A percentile compares a stretch with the other conserved stretches of the same genome.
Conservation (phyloP, 2,797 vertebrate species). For the Varecia variegata region DNA sequence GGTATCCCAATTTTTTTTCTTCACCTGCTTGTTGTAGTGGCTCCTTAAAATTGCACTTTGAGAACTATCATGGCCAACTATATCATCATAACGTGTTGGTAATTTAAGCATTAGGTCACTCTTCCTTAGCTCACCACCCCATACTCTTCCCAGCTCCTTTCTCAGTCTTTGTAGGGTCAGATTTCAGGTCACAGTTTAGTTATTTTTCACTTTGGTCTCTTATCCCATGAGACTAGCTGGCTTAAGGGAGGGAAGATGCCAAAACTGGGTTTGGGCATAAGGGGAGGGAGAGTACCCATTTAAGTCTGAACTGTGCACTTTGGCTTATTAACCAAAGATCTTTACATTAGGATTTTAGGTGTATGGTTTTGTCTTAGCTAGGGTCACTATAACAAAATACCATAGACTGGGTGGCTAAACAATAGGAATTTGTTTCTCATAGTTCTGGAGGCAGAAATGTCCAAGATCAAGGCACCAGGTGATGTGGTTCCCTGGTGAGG, state of each 20-base stretch:
- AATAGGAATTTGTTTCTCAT: background rate
- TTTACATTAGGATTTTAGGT: background rate
- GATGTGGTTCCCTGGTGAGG: background rate
- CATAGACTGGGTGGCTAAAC: background rate
- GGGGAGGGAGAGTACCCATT: background rate
- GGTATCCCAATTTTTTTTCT: background rate
- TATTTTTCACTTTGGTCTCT: slow-evolving; percentile 40
- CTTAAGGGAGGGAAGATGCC: background rate
- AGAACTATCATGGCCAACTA: background rate
- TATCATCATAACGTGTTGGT: background rate
- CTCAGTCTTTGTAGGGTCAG: background rate
- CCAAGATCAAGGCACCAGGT: background rate
- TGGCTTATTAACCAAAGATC: background rate
- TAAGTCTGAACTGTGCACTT: background rate
- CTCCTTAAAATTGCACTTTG: background rate
- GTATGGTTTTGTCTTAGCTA: background rate
- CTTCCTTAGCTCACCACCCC: background rate
- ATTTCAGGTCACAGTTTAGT: background rate
- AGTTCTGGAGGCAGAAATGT: background rate
- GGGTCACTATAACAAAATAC: background rate
- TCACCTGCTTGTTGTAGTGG: background rate
- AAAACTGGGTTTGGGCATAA: background rate
- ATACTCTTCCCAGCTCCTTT: background rate
- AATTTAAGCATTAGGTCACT: background rate
- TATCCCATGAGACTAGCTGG: background rate